These are phyloP conservation scores for Bubo scandiacus DNA, from an alignment of 2,113 vertebrate species.

Conservation along the genomic window DNA sequence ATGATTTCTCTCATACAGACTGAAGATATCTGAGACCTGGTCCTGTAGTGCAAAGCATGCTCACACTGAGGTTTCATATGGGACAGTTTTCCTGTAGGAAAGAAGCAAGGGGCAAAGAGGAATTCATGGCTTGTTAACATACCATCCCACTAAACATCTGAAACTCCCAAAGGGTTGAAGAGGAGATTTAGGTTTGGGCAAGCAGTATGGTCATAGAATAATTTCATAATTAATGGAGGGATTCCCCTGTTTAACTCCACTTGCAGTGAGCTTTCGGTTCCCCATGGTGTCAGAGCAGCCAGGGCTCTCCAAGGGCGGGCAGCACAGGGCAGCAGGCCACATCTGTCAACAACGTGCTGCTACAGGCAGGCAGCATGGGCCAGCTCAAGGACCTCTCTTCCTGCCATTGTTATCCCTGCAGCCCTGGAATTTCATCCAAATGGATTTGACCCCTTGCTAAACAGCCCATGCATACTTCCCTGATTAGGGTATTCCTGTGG, in stretches of 20 bases:
- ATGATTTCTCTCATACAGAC: background rate
- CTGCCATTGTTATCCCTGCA: slow-evolving; percentile 73
- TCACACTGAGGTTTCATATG: accelerated
- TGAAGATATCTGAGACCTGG: background rate
- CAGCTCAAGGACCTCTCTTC: slow-evolving; percentile 64
- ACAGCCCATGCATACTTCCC: slow-evolving; percentile 70
- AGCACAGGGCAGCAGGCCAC: background rate
- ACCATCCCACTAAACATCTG: background rate
- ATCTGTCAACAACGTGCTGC: slow-evolving; percentile 54
- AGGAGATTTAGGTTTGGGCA: background rate
- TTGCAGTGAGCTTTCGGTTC: background rate
- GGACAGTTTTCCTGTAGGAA: background rate
- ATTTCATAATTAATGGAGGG: background rate
- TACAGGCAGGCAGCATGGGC: background rate
- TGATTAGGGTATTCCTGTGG: slow-evolving; percentile 74
- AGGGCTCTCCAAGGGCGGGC: slow-evolving; percentile 53
- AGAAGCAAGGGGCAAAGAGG: background rate
- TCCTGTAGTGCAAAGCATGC: background rate
- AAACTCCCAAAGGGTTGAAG: background rate
- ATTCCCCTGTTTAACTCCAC: slow-evolving; percentile 36
- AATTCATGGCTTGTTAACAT: background rate
- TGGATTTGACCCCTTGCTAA: slow-evolving; percentile 75
- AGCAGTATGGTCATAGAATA: background rate
- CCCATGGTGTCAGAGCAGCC: slow-evolving; percentile 33
- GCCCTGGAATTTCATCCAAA: slow-evolving; percentile 77